Evolutionary conservation across 2,888 invertebrate species (phyloP), one percentile per base, ranked within the genome.

Genomic region (Heliconius sara): DNA sequence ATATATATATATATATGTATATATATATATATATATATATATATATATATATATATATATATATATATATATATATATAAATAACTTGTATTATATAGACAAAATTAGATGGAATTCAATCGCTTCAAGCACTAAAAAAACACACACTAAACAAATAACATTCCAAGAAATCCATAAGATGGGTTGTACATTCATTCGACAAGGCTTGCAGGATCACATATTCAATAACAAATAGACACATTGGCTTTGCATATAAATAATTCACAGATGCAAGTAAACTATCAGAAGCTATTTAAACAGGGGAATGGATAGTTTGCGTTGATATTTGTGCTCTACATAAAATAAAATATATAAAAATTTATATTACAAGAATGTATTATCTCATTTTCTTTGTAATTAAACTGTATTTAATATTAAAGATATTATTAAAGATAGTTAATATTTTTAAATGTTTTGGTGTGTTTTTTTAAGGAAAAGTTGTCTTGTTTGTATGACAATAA

Each of bases 201-300:
- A 75, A 66, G 78, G 66, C 19, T 57, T 78, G 80, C 78, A 76
- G 27, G 52, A 67, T 75, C 63, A 74, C 12, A 22, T 19, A 47
- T 19, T 30, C n/a, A 60, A 34, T 39, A 47, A 47, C 25, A 52
- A 47, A 67, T 63, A 27, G 63, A 74, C 70, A 63, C 25, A n/a
- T 60, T 77, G 71, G 77, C 79, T 68, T 79, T 75, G 63, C 73
- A 80, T 27, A 80, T 47, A 77, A 63, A 76, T 47, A 81, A 67
- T 76, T 79, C 80, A 79, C 80, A 74, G 68, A 52, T 66, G 78
- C 78, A 78, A 72, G 72, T 72, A 78, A 34, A 70, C 39, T 66
- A 74, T 76, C 68, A 78, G 63, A 68, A 22, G 30, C 34, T 47
- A 76, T 72, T 60, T 25, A 34, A 70, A 52, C 60, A 70, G 22